Evolutionary conservation across 2,797 vertebrate genomes (phyloP), one percentile per base, ranked within the genome.

Genomic region (Esox masquinongy): DNA sequence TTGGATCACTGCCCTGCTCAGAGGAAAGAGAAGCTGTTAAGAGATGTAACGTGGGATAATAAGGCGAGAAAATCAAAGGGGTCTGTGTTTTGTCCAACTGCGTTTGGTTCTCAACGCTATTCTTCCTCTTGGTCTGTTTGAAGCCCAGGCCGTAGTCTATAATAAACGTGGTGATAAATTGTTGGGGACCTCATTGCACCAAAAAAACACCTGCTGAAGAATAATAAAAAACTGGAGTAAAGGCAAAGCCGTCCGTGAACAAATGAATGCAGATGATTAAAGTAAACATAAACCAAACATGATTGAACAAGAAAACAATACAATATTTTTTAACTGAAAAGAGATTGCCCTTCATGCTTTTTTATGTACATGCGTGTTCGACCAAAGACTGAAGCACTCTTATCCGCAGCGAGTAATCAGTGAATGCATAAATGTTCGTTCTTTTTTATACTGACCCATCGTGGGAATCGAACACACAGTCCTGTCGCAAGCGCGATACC

Each of bases 31-130:
- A 76, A 12, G 1, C 43, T 70, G 49, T 39, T 39, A 39, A 39
- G 36, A 39, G 36, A 39, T 8, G 36, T 63, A 59, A 76, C 49
- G 50, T 34, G 75, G 77, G 47, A 74, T 74, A 79, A 79, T 78
- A 74, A 82, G 74, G 74, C 74, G 80, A 82, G 80, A 79, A 82
- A 76, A 77, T 59, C 50, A 8, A 56, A 67, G 74, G 77, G 77
- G 72, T 68, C 77, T 82, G 80, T 53, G 70, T 79, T 82, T 69
- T 53, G 59, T 82, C 80, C 72, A 77, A 70, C 47, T 24, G 39
- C 74, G 34, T 72, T 79, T 68, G 67, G 15, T 59, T 74, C 69
- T 79, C 51, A 31, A 72, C 68, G 70, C 72, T 74, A 31, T 43
- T 24, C 70, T 31, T 24, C 29, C 11, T 63, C 70, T 50, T 69